phyloP scores from a whole-genome alignment of 2,888 invertebrate species.

The Ophraella communa region DNA sequence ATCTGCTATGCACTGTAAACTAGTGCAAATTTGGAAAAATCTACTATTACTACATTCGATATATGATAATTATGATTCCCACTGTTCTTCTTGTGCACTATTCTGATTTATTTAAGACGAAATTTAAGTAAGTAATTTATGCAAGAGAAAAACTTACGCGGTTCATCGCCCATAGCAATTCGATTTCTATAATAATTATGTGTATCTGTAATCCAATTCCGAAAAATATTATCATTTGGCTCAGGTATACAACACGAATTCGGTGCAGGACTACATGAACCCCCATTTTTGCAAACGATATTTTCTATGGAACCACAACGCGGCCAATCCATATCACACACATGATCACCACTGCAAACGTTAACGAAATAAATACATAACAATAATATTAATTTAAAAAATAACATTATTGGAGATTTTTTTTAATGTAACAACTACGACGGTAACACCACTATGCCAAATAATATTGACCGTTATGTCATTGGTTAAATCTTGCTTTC shows the following conservation, averaged over 20 bases:
- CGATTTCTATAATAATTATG: background rate
- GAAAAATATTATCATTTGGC: background rate
- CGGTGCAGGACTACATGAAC: background rate
- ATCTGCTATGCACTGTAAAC: too few relatives aligned
- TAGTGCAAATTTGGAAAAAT: too few relatives aligned
- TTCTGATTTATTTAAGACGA: too few relatives aligned
- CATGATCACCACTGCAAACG: background rate
- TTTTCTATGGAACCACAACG: background rate
- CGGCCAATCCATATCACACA: background rate
- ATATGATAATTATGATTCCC: too few relatives aligned
- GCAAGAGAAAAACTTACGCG: background rate
- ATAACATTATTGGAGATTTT: background rate
- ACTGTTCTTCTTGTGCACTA: too few relatives aligned
- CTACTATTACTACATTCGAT: too few relatives aligned
- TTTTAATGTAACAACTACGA: too few relatives aligned
- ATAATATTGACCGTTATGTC: too few relatives aligned
- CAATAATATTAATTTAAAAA: background rate
- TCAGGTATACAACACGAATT: background rate
- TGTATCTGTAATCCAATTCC: background rate
- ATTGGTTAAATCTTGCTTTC: too few relatives aligned
- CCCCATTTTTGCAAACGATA: background rate
- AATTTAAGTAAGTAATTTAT: too few relatives aligned
- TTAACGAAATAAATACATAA: too few relatives aligned
- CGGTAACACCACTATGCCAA: too few relatives aligned
- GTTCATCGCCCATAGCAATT: background rate